phyloP scores from a whole-genome alignment of 2,797 vertebrate species.

The Pelochelys cantorii region DNA sequence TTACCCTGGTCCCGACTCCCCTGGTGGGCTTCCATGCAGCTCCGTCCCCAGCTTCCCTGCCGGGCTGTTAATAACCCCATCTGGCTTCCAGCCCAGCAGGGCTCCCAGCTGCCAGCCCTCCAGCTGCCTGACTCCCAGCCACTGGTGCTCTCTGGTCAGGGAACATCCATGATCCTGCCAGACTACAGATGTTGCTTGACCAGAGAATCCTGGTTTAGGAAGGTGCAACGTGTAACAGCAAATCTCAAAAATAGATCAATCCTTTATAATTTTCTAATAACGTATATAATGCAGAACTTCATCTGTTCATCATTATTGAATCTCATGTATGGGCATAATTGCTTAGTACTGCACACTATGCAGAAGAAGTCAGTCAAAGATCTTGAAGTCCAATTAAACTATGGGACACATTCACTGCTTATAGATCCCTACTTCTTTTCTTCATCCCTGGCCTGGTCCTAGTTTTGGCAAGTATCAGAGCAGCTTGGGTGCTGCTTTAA shows the following conservation, averaged over 20 bases:
- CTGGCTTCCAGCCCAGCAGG: no score
- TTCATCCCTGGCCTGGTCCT: background rate
- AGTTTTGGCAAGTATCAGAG: background rate
- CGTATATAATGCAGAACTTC: background rate
- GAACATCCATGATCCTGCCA: no score
- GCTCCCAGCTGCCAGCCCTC: no score
- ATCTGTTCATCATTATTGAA: background rate
- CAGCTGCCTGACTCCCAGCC: no score
- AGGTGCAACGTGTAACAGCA: background rate
- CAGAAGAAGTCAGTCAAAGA: background rate
- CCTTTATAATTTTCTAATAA: background rate
- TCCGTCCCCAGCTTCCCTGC: no score
- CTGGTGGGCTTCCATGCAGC: no score
- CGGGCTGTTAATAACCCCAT: no score
- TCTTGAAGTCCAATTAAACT: background rate
- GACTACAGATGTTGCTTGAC: no score
- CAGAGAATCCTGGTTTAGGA: no score
- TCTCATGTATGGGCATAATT: background rate
- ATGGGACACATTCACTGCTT: background rate
- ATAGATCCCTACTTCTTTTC: background rate
- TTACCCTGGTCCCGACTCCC: no score
- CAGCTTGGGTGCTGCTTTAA: background rate
- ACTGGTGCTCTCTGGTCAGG: no score
- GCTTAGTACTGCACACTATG: background rate
- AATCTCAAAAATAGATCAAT: background rate